Conservation (phyloP, 2,113 vertebrate genomes). For the Hypanus sabinus region DNA sequence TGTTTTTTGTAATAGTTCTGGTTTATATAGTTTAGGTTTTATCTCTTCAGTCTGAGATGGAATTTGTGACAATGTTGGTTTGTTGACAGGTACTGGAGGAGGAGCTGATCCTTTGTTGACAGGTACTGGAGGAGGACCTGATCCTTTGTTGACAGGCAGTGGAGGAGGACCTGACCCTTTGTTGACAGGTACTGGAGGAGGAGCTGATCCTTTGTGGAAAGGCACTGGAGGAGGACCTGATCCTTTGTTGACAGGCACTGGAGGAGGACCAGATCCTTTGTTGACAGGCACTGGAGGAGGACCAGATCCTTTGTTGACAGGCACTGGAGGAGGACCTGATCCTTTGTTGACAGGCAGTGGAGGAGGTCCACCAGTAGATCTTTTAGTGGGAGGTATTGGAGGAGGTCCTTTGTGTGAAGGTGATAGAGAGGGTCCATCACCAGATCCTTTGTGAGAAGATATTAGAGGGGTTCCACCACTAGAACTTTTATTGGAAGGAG, state of each 20-base stretch:
- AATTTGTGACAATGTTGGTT: conserved; percentile 43
- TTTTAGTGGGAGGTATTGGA: background rate
- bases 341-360: background rate
- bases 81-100: conserved; percentile 52
- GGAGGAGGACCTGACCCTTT: no score
- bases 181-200: conserved; percentile 49
- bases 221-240: background rate
- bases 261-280: background rate
- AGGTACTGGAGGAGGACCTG: no score
- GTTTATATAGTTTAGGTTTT: conserved; percentile 48
- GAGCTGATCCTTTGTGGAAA: background rate
- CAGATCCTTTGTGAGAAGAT: background rate
- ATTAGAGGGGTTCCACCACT: background rate
- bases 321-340: background rate
- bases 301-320: background rate
- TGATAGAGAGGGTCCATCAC: background rate
- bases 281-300: conserved; percentile 45
- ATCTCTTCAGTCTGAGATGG: conserved; percentile 7
- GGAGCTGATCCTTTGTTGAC: conserved; percentile 35
- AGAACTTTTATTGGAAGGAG: background rate
- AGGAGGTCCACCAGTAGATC: background rate
- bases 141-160: no score
- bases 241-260: conserved; percentile 45
- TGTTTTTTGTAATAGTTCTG: conserved; percentile 51
- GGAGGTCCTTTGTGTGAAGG: background rate